Evolutionary conservation across 1,140 invertebrate species (phyloP), one percentile per base, ranked within the genome.

Genomic region (Arion vulgaris): DNA sequence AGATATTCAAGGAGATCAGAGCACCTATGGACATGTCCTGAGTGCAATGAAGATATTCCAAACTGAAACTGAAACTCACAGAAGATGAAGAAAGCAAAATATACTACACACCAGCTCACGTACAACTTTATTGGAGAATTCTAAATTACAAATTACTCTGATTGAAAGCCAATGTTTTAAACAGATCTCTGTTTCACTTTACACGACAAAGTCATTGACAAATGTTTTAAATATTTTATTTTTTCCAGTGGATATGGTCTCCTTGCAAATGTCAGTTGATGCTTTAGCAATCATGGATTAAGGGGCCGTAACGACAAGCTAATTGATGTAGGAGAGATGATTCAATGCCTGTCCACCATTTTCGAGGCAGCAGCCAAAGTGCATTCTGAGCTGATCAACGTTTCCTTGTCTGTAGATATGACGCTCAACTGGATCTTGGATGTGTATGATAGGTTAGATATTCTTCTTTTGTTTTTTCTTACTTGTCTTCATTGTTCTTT

Each of bases 391-490:
- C 84, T 92, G 32, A 89, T 93, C 75, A 93, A 94, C 91, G 95
- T 98, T 81, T 96, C 97, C 32, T 94, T 99, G 0, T 97, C 96
- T 93, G 95, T 99, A 84, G 98, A 99, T 93, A 93, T 99, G 85
- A 96, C 96, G 80, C 95, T 99, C 87, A 99, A 99, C 93, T 99
- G 98, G 97, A 93, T 99, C 86, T 94, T 99, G 53, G 99, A 99
- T 94, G 97, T 99, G 69, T 99, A 98, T 92, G 98, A 99, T 94
- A 97, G 94, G 95, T 96, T 93, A 81, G 62, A 5, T 32, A 11
- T 32, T 66, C 2, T 7, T 66, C 53, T 4, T 49, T 49, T 49
- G 9, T 49, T 49, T n/a, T n/a, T n/a, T n/a, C n/a, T n/a, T n/a
- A n/a, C n/a, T n/a, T n/a, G n/a, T n/a, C n/a, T n/a, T n/a, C n/a